Evolutionary conservation across 2,113 vertebrate species (phyloP).

Genomic region (Microcebus ravelobensis): DNA sequence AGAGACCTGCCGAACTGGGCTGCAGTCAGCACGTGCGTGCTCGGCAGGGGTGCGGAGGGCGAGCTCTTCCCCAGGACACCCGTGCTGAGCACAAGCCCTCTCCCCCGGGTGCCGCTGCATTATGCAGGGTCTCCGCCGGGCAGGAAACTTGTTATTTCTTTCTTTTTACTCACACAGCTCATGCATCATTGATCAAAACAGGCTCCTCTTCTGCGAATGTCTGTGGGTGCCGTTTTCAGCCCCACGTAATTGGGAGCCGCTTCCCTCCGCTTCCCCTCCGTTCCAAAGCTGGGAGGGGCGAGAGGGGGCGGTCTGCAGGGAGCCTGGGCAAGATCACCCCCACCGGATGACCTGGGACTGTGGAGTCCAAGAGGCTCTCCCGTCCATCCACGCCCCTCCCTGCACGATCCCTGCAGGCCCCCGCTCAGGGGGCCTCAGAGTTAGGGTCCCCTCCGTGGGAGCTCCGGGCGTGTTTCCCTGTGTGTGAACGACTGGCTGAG

Average conservation of each 20-base stretch:
- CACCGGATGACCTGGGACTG: too few relatives aligned
- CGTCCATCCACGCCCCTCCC: neutral
- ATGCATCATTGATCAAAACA: slow-evolving; percentile 38
- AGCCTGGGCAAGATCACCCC: neutral
- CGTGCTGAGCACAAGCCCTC: neutral
- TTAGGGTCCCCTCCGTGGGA: too few relatives aligned
- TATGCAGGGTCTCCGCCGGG: neutral
- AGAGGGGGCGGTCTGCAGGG: too few relatives aligned
- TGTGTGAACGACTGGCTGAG: too few relatives aligned
- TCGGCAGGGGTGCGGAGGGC: neutral
- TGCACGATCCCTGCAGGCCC: neutral
- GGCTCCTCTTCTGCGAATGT: neutral
- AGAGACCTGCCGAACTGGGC: neutral
- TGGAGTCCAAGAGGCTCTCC: neutral
- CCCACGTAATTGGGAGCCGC: neutral
- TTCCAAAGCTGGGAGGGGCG: neutral
- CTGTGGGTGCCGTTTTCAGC: neutral
- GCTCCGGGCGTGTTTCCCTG: too few relatives aligned
- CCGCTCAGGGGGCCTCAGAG: neutral
- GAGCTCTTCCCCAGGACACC: too few relatives aligned
- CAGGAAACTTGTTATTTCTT: neutral
- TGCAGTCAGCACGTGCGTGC: neutral
- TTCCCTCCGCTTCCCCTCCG: neutral
- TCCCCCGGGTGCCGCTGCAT: neutral
- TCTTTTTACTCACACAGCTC: neutral